Base-by-base conservation (phyloP, 2,888 invertebrate species). In the Harpalus rufipes region DNA sequence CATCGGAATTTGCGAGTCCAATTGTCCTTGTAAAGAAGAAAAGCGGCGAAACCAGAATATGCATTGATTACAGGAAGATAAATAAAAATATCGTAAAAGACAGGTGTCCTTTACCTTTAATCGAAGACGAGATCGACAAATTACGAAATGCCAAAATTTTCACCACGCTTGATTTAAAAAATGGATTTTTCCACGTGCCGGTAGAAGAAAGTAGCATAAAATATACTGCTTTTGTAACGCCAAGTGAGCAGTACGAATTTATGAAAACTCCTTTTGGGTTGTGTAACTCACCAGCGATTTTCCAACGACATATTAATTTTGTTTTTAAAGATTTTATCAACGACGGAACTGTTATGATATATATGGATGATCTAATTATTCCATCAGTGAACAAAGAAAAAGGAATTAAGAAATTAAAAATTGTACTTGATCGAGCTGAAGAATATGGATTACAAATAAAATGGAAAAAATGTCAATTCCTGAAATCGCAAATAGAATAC, bases 401-500 rank as follows among this genome's bases (percentile, higher is more conserved):
- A 32, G 89, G 88, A 65, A 21, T 89, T 0, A 85, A 87, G 85
- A 88, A 59, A 68, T 85, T 87, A 84, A 88, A 87, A 87, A 81
- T 86, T 84, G 89, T 87, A 41, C 88, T 88, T 18, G 74, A 85
- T n/a, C 87, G 63, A 68, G 87, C 87, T 10, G 78, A 86, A 86
- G 87, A 88, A 12, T 86, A 87, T 65, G 88, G 88, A n/a, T 83
- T 88, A 72, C 80, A 88, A 86, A 86, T 88, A 76, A 90, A 90
- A 39, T 88, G 86, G 87, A 88, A 89, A 39, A 90, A 90, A 86
- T 90, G 89, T 80, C 87, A 89, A n/a, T 89, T 91, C 83, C 14
- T 90, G 32, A 16, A 39, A 86, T 88, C 7, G 16, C 56, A 21
- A 14, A 58, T 84, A 10, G 58, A 79, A 56, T 85, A 56, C 6